Evolutionary conservation across 2,888 invertebrate genomes (phyloP).

Genomic region (Unio pictorum): DNA sequence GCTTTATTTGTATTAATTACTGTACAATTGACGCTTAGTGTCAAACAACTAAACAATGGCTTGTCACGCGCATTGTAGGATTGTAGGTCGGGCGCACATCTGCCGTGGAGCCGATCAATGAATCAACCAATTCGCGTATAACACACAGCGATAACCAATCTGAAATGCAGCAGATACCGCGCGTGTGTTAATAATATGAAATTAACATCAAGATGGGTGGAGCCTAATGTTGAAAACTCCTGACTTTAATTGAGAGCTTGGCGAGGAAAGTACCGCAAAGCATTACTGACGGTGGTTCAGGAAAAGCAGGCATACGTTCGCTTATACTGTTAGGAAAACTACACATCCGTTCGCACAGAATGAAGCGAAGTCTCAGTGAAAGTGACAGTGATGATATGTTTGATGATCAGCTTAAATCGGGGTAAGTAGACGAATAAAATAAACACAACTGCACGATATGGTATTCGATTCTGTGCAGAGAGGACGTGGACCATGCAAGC

Average conservation of each 20-base stretch:
- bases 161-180: slow-evolving; percentile 36
- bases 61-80: too few species aligned
- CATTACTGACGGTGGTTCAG: slow-evolving; percentile 41
- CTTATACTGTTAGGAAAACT: not conserved
- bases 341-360: slow-evolving; percentile 59
- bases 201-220: slow-evolving; percentile 41
- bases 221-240: slow-evolving; percentile 26
- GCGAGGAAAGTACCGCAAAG: slow-evolving; percentile 44
- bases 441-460: not conserved
- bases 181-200: slow-evolving; percentile 43
- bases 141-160: slow-evolving; percentile 30
- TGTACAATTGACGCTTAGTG: too few species aligned
- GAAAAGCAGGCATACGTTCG: slow-evolving; percentile 44
- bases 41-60: too few species aligned
- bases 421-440: slow-evolving; percentile 79
- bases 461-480: not conserved
- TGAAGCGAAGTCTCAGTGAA: slow-evolving; percentile 88
- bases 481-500: slow-evolving; percentile 7
- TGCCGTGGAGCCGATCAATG: not conserved
- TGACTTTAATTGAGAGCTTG: slow-evolving; percentile 47
- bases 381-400: slow-evolving; percentile 87
- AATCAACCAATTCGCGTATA: slow-evolving; percentile 48
- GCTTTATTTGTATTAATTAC: too few species aligned
- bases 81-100: too few species aligned
- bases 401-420: slow-evolving; percentile 90